Conservation (phyloP, 1,140 invertebrate species). For the roundworm (Caenorhabditis elegans) region WBcel235 BX284605.5:12877001-12877500, state of each 20-base stretch:
- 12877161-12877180: background rate
- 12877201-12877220: background rate
- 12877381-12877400: background rate
- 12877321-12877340: constrained; percentile 19
- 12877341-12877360: background rate
- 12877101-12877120: no score
- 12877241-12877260: background rate
- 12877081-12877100: background rate
- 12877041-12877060: background rate
- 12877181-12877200: background rate
- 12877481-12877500: constrained; percentile 7
- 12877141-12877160: background rate
- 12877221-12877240: background rate
- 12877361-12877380: background rate
- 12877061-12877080: background rate
- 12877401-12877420: background rate
- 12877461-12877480: background rate
- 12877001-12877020: background rate
- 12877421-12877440: background rate
- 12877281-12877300: constrained; percentile 10
- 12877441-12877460: background rate
- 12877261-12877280: background rate
- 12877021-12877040: background rate
- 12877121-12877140: no score
- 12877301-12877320: constrained; percentile 6